Base-by-base conservation (phyloP, 2,113 vertebrate species). In the Platichthys flesus region DNA sequence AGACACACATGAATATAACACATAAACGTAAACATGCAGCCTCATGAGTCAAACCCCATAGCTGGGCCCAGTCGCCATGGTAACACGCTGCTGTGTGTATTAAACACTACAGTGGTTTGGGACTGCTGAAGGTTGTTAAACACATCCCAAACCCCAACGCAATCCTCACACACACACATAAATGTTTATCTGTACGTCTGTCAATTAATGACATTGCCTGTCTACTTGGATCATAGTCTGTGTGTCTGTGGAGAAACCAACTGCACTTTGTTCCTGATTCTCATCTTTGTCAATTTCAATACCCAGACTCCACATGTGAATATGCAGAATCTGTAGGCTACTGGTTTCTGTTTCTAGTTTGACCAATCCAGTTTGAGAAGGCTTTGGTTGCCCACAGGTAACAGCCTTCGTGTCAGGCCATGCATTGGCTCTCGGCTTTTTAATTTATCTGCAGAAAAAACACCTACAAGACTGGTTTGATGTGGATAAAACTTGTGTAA, bases 11-110 rank as follows among this genome's bases (percentile, higher is more conserved):
- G 23, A 3, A 42, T 12, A 42, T 42, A 42, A 42, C 40, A 28
- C 52, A 72, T 35, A 72, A 80, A 55, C 59, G 64, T 62, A 75
- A 71, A 79, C 66, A 49, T 57, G 49, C 67, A 89, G 90, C 87
- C 80, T 93, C 76, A 77, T 88, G 86, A 93, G 89, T 94, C 88
- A 90, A 91, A 47, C 84, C 85, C 88, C 82, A 85, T 88, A 88
- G 93, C 92, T 84, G 86, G 93, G 90, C 93, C 85, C 78, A 83
- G 94, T 96, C 94, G 92, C 95, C 95, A 95, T 96, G 94, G 95
- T 90, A 89, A 92, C 94, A 88, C 88, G 85, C 83, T 88, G 88
- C 89, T 91, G 87, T 90, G 91, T 93, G 93, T 95, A 90, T 93
- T 93, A 94, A 94, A 94, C 90, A 88, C 89, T 73, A 87, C 85